A percentile compares a stretch with the other conserved stretches of the same genome.
phyloP scores from a whole-genome alignment of 2,888 invertebrate species.

The Himalopsyche tibetana region DNA sequence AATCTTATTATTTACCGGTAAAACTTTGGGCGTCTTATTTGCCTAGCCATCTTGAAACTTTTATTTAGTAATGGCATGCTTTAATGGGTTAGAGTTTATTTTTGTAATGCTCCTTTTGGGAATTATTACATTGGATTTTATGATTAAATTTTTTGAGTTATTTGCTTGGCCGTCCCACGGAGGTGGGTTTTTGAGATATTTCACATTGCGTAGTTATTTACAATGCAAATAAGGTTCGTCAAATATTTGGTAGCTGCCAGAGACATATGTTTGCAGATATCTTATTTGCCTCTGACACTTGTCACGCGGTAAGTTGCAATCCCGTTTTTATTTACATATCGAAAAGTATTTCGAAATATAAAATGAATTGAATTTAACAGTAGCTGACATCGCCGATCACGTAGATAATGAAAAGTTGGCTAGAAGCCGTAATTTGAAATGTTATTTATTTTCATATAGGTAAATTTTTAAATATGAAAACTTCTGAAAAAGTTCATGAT shows the following conservation, averaged over 20 bases:
- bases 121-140: not conserved
- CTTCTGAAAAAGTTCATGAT: too few species aligned
- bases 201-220: conserved; percentile 17
- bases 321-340: conserved; percentile 12
- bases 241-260: conserved; percentile 18
- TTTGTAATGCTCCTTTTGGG: conserved; percentile 8
- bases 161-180: conserved; percentile 19
- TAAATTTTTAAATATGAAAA: too few species aligned
- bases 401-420: too few species aligned
- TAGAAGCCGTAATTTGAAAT: too few species aligned
- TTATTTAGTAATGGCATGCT: not conserved
- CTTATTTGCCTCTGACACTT: conserved; percentile 18
- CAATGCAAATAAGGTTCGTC: conserved; percentile 31
- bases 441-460: too few species aligned
- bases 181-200: not conserved
- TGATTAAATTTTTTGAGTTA: conserved; percentile 27
- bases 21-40: not conserved
- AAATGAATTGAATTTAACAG: too few species aligned
- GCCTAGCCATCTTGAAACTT: not conserved
- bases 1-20: conserved; percentile 25
- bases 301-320: conserved; percentile 17
- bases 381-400: too few species aligned
- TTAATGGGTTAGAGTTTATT: conserved; percentile 20
- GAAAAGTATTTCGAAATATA: not conserved
- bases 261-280: conserved; percentile 26